Base-by-base conservation (phyloP, 2,888 invertebrate genomes). In the Nipponacmea schrenckii region DNA sequence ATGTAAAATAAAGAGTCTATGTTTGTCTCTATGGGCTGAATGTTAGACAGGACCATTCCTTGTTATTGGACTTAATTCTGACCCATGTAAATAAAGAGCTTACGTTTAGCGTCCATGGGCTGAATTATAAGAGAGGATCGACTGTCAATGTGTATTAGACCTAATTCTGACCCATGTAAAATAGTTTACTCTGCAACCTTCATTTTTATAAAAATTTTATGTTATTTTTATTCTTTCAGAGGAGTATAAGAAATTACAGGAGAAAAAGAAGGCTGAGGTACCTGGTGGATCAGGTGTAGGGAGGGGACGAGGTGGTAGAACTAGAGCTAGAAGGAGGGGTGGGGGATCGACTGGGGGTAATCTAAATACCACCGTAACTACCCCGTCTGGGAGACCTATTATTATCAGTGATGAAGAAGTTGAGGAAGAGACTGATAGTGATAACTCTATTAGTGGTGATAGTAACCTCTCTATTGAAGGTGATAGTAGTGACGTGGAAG, bases 161-260 rank as follows among this genome's bases (percentile, higher is more conserved):
- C n/a, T n/a, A n/a, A n/a, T n/a, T n/a, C n/a, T n/a, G n/a, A n/a
- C n/a, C 31, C 2, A 3, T 31, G 2, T 5, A 31, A 31, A 31
- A 31, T 31, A 31, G 5, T 31, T 31, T 31, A 3, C 31, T 5
- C 31, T 3, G 31, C 39, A 39, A 39, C 10, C 10, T 39, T 39
- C 39, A 39, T 39, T 39, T 39, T 39, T 39, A 10, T 10, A 1
- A 10, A 39, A 39, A 8, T 7, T 10, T 8, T 39, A 1, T 39
- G 39, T 39, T 39, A 39, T 31, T n/a, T 62, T 24, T 44, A 44
- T 14, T 48, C 67, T 71, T 73, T 1, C 63, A 83, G 83, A 63
- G 69, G 81, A 81, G 63, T 80, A 81, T 46, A 75, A 73, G 24
- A 79, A 74, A 72, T 79, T 79, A 77, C 78, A 80, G 64, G 80